These are phyloP conservation scores for Hycleus phaleratus DNA, from an alignment of 1,140 invertebrate genomes.

Conservation along the genomic window DNA sequence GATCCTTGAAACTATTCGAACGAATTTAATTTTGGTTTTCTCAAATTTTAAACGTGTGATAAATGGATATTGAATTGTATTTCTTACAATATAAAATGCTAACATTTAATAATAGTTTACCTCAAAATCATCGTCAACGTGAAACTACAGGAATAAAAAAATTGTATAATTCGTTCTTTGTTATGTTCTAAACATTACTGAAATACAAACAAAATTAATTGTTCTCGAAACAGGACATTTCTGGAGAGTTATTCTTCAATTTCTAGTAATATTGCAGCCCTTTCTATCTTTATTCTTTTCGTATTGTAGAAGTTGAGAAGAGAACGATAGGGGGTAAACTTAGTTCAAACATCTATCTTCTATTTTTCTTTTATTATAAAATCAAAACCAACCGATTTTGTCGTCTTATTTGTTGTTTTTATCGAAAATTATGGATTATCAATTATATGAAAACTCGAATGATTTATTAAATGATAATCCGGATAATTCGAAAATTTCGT, in stretches of 20 bases:
- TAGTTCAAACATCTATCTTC: too few relatives aligned
- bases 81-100: slow-evolving; percentile 43
- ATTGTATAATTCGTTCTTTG: slow-evolving; percentile 76
- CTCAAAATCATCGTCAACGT: slow-evolving; percentile 68
- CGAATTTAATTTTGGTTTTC: background rate
- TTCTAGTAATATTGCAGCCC: too few relatives aligned
- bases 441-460: slow-evolving; percentile 34
- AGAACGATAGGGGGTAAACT: background rate
- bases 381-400: too few relatives aligned
- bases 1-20: background rate
- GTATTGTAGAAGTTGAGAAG: too few relatives aligned
- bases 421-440: slow-evolving; percentile 36
- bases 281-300: too few relatives aligned
- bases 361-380: too few relatives aligned
- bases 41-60: slow-evolving; percentile 17
- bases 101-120: slow-evolving; percentile 60
- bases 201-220: too few relatives aligned
- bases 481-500: slow-evolving; percentile 28
- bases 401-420: background rate
- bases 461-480: slow-evolving; percentile 22
- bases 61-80: slow-evolving; percentile 39
- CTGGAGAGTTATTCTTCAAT: too few relatives aligned
- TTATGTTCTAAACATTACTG: slow-evolving; percentile 58
- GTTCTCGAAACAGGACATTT: too few relatives aligned
- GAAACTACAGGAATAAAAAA: slow-evolving; percentile 77